Conservation (phyloP, 37 sponge, comb jelly and placozoan genomes). For the Geodia barretti region DNA sequence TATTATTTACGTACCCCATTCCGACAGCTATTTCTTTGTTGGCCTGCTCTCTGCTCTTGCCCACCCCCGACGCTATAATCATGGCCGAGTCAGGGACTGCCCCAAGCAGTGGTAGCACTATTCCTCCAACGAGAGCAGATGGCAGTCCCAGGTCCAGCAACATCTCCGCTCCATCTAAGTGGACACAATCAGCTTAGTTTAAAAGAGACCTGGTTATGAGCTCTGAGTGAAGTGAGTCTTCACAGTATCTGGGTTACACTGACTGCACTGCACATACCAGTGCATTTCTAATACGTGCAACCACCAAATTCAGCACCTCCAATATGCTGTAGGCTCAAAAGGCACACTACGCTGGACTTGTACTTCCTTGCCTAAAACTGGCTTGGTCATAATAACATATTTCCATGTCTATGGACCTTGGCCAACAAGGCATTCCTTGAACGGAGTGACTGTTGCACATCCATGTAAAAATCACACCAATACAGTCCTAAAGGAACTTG, state of each 20-base stretch:
- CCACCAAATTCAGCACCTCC: too few relatives aligned
- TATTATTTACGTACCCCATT: slow-evolving; percentile 92
- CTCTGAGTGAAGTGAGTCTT: background rate
- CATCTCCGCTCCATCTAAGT: slow-evolving; percentile 94
- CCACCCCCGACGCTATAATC: slow-evolving; percentile 85
- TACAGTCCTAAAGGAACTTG: background rate
- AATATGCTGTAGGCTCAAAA: background rate
- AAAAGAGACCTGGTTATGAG: too few relatives aligned
- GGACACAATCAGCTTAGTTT: background rate
- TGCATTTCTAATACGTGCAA: too few relatives aligned
- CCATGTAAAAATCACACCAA: background rate
- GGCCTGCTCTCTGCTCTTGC: slow-evolving; percentile 72
- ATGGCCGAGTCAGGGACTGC: slow-evolving; percentile 94
- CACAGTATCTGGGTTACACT: background rate
- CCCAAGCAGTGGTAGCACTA: slow-evolving; percentile 88
- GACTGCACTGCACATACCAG: background rate
- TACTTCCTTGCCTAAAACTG: too few relatives aligned
- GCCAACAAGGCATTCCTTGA: background rate
- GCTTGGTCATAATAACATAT: too few relatives aligned
- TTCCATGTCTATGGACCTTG: too few relatives aligned
- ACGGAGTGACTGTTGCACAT: background rate
- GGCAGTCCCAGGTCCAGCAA: slow-evolving; percentile 91
- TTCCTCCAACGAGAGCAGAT: slow-evolving; percentile 84
- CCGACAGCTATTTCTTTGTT: slow-evolving; percentile 84
- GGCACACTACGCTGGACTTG: too few relatives aligned